phyloP scores from a whole-genome alignment of 2,113 vertebrate species.

The Dasyornis broadbenti region DNA sequence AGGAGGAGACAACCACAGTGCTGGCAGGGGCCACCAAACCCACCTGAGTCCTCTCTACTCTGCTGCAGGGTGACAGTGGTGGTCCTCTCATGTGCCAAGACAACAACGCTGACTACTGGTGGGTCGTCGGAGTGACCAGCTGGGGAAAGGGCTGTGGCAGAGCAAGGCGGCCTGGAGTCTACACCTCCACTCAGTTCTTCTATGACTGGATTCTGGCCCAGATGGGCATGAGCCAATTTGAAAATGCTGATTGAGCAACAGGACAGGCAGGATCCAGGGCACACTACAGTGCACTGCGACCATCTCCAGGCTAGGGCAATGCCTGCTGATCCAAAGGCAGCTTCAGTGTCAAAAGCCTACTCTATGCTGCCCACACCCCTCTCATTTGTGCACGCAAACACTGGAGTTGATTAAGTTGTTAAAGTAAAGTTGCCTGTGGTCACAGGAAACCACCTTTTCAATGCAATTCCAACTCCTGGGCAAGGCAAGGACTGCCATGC shows the following conservation, averaged over 20 bases:
- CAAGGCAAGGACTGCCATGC: neutral
- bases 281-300: fast-evolving
- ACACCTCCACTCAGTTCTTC: neutral
- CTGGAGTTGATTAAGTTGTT: neutral
- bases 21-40: neutral
- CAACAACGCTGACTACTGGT: neutral
- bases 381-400: neutral
- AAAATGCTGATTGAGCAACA: neutral
- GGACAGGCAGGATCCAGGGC: neutral
- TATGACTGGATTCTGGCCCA: neutral
- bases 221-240: neutral
- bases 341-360: neutral
- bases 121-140: neutral
- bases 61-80: neutral
- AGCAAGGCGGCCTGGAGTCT: neutral
- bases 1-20: neutral
- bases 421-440: neutral
- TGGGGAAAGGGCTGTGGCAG: neutral
- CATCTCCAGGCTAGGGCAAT: neutral
- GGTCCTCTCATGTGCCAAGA: neutral
- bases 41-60: neutral
- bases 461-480: neutral
- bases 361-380: neutral
- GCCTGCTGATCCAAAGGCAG: neutral
- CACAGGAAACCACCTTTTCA: neutral